Percentiles rank a stretch among this genome's conserved stretches.
Conservation (phyloP, 2,797 vertebrate genomes). For the Xerus rutilus region DNA sequence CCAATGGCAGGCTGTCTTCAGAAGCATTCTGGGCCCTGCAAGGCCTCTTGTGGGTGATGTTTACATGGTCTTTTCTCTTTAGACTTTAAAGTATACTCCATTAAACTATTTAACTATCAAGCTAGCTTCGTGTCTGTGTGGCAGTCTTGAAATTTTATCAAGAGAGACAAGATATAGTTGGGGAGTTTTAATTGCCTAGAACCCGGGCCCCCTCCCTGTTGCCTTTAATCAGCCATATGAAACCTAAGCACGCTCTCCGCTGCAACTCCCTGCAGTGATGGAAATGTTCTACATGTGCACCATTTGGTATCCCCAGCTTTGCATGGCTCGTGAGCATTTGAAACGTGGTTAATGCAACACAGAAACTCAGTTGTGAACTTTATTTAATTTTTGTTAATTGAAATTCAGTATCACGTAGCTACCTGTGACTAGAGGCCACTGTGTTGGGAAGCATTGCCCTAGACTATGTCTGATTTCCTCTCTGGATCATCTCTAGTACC, state of each 20-base stretch:
- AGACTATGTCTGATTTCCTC: not conserved
- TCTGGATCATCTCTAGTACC: not conserved
- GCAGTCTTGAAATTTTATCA: not conserved
- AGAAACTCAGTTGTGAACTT: not conserved
- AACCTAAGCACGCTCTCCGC: rapidly evolving
- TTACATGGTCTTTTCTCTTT: not conserved
- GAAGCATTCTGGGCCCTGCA: not conserved
- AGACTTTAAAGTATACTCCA: not conserved
- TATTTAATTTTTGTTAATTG: not conserved
- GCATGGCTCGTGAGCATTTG: not conserved
- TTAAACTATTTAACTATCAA: not conserved
- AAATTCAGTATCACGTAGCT: not conserved
- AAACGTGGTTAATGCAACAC: not conserved
- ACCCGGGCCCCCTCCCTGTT: rapidly evolving
- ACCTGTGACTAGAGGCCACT: not conserved
- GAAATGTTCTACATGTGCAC: rapidly evolving
- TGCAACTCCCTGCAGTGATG: not conserved
- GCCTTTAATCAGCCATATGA: not conserved
- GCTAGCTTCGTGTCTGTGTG: not conserved
- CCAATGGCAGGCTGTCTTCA: not conserved
- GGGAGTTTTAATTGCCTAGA: not conserved
- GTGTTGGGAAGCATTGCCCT: not conserved
- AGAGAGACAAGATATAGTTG: not conserved
- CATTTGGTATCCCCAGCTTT: too few species aligned
- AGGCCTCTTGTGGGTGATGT: not conserved